A percentile compares a stretch with the other conserved stretches of the same genome.
phyloP scores from a whole-genome alignment of 1,140 invertebrate genomes.

The Akabosia matsudoensis region DNA sequence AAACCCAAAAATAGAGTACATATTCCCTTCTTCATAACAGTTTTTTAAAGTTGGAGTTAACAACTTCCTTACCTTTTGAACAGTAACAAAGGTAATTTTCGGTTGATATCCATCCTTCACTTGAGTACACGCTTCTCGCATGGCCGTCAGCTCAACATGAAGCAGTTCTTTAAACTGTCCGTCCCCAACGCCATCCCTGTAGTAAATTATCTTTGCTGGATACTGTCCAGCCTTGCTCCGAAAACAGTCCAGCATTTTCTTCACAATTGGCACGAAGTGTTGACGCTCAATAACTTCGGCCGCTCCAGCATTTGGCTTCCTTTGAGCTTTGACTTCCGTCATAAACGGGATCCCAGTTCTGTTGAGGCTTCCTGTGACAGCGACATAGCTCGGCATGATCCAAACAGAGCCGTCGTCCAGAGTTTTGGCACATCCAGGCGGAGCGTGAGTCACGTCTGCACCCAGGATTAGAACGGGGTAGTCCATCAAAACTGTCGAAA shows the following conservation, averaged over 20 bases:
- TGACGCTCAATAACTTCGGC: conserved; percentile 49
- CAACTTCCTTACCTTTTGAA: conserved; percentile 74
- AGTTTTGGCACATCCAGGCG: conserved; percentile 55
- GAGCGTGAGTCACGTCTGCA: conserved; percentile 84
- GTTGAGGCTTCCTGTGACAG: conserved; percentile 39
- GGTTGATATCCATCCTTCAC: conserved; percentile 55
- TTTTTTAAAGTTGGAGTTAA: not conserved
- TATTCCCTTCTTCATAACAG: not conserved
- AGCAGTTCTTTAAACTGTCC: conserved; percentile 52
- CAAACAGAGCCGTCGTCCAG: not conserved
- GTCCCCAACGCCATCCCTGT: conserved; percentile 55
- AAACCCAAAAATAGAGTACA: not conserved
- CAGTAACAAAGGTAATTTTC: conserved; percentile 74
- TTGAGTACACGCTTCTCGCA: conserved; percentile 62
- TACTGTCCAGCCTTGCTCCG: conserved; percentile 26
- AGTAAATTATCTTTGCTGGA: conserved; percentile 53
- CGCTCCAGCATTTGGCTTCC: conserved; percentile 37
- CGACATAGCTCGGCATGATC: conserved; percentile 36
- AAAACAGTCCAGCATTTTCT: conserved; percentile 47
- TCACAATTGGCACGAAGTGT: conserved; percentile 46
- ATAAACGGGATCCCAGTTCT: conserved; percentile 40
- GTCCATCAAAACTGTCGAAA: conserved; percentile 47
- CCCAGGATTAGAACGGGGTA: conserved; percentile 69
- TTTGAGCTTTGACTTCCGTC: conserved; percentile 42
- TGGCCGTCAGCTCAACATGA: conserved; percentile 60